phyloP scores from a whole-genome alignment of 2,888 invertebrate genomes.

The Agrochola circellaris region DNA sequence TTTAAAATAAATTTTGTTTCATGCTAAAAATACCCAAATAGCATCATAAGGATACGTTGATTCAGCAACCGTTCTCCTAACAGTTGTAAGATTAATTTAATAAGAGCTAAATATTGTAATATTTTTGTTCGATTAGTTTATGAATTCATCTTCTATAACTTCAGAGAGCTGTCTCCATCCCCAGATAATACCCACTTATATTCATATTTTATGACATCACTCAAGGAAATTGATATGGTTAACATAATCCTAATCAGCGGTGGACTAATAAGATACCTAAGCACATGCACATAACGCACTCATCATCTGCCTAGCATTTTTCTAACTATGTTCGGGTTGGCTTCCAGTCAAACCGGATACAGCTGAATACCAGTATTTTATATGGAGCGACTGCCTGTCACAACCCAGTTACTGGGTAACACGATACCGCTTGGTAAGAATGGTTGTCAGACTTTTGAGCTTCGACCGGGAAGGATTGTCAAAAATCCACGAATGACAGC shows the following conservation, averaged over 20 bases:
- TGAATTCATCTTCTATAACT: neutral
- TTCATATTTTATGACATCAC: neutral
- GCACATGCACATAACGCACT: neutral
- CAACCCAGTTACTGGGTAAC: too few species aligned
- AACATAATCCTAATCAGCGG: neutral
- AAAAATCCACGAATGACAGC: too few species aligned
- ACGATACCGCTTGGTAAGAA: too few species aligned
- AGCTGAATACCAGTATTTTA: too few species aligned
- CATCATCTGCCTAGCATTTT: too few species aligned
- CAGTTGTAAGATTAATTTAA: neutral
- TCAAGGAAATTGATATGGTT: neutral
- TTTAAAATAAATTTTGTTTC: too few species aligned
- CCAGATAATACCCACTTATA: neutral
- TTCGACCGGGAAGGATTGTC: too few species aligned
- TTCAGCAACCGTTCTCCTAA: too few species aligned
- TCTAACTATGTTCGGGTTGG: too few species aligned
- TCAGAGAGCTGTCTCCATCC: neutral
- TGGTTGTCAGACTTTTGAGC: too few species aligned
- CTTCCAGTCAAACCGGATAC: neutral
- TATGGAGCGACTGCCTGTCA: too few species aligned
- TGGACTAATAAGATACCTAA: neutral
- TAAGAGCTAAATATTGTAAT: neutral
- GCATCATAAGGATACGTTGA: neutral
- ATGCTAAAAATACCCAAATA: neutral
- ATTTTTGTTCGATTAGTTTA: neutral